Conservation (phyloP, 2,797 vertebrate species). For the Labeo calbasu region DNA sequence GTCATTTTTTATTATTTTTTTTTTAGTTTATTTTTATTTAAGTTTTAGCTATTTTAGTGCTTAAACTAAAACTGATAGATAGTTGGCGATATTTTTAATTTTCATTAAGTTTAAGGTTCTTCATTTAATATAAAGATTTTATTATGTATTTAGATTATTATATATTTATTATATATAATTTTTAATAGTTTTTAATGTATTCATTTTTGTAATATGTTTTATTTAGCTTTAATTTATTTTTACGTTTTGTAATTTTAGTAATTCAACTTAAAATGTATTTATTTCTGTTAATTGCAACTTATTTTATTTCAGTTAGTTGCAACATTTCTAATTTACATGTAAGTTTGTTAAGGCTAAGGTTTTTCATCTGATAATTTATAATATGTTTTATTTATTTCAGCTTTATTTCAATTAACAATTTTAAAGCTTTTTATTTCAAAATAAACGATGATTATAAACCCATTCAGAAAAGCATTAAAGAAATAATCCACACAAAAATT, state of each 20-base stretch:
- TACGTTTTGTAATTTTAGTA: background rate
- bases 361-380: background rate
- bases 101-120: no score
- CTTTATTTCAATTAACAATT: background rate
- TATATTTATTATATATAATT: no score
- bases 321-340: background rate
- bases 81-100: no score
- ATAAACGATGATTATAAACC: no score
- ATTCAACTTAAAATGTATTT: background rate
- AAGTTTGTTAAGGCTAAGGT: background rate
- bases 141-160: no score
- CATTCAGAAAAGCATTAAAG: background rate
- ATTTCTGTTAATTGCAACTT: background rate
- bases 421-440: no score
- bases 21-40: no score
- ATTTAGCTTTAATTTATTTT: background rate
- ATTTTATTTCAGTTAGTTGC: background rate
- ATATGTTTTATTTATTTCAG: background rate
- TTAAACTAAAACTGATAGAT: no score
- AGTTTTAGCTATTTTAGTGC: no score
- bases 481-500: background rate
- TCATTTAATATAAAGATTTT: no score
- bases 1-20: background rate
- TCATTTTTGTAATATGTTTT: background rate
- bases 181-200: no score